Conservation (phyloP, 2,797 vertebrate genomes). For the Triplophysa yarkandensis region DNA sequence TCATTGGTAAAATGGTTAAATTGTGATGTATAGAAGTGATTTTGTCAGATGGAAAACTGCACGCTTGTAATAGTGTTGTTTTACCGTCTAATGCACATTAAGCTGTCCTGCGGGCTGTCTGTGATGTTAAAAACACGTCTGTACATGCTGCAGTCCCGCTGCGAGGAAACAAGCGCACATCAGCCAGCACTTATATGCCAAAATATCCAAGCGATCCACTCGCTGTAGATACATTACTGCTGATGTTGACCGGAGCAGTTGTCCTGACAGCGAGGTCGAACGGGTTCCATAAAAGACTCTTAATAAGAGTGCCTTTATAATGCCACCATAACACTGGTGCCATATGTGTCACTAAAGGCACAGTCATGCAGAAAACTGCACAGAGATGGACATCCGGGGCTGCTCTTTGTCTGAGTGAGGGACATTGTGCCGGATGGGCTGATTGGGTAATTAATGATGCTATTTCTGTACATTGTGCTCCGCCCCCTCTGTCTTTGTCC, state of each 20-base stretch:
- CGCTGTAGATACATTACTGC: not conserved
- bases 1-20: not conserved
- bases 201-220: constrained; percentile 7
- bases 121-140: constrained; percentile 12
- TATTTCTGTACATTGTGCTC: constrained; percentile 66
- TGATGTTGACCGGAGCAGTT: not conserved
- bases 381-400: constrained; percentile 64
- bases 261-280: constrained; percentile 2
- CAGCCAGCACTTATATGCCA: not conserved
- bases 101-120: not conserved
- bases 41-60: constrained; percentile 1
- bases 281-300: not conserved
- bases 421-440: constrained; percentile 63
- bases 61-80: not conserved
- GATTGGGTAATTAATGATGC: constrained; percentile 74
- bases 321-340: not conserved
- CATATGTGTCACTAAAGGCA: constrained; percentile 59
- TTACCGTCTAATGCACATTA: not conserved
- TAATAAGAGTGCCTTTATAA: constrained; percentile 3
- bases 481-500: constrained; percentile 52
- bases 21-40: not conserved
- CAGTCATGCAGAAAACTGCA: constrained; percentile 76
- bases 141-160: not conserved
- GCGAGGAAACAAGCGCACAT: not conserved
- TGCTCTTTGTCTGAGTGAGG: constrained; percentile 56